Evolutionary conservation across 2,797 vertebrate genomes (phyloP), one percentile per base, ranked within the genome.

Genomic region (Trachops cirrhosus): DNA sequence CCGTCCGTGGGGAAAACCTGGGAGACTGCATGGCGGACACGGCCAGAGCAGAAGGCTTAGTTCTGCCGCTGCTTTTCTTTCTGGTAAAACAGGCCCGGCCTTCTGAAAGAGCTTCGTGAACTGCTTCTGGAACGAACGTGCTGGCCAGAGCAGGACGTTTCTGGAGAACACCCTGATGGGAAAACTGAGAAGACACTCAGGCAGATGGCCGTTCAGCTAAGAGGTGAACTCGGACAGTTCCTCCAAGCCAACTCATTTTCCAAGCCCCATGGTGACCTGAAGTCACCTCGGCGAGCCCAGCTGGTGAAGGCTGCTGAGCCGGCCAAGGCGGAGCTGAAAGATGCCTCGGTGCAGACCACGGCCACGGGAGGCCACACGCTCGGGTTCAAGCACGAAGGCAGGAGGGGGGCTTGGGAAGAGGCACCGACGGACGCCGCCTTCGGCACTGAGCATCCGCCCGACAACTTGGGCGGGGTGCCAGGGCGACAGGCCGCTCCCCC

Each of bases 131-230:
- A 98, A 94, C 97, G 59, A 91, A 92, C 93, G 41, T 85, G 89
- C 93, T 83, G 83, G 91, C 88, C 77, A 2, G 97, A 98, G 68
- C 95, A 98, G 98, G 97, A 94, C 22, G 98, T 98, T 95, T 97
- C 98, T 3, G 99, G 98, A 62, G 98, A 98, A 89, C 98, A 98
- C 39, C 98, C 94, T 29, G 98, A 99, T 97, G 98, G 97, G 68
- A 99, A 99, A 91, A 97, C 98, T 70, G 98, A 98, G 95, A 98
- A 98, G 88, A 98, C 98, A 92, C 95, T 99, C 68, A 98, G 97
- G 94, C 98, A 97, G 96, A 98, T 98, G 68, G 96, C 98, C 73
- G 97, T 98, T 98, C 98, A 98, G 44, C 98, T 99, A 84, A 98
- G 98, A 93, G 94, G 97, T 3, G 98, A 99, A 91, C 98, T 98